These are phyloP conservation scores for Pecten maximus DNA, from an alignment of 2,888 invertebrate species.

Conservation along the genomic window DNA sequence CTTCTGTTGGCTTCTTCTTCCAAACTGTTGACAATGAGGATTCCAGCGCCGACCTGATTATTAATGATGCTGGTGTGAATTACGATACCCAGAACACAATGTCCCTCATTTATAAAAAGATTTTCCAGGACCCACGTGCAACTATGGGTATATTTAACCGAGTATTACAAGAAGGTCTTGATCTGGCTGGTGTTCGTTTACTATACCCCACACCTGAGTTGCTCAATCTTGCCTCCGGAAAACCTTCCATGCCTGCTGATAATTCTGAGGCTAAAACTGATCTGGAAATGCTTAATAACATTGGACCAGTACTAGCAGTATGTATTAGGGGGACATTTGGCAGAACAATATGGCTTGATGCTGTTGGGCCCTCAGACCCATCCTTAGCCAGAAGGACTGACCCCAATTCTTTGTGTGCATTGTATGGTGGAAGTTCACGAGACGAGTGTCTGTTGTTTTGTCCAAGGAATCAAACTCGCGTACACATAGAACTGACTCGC, in stretches of 20 bases:
- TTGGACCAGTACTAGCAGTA: constrained; percentile 78
- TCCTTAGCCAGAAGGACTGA: constrained; percentile 76
- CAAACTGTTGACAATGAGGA: constrained; percentile 79
- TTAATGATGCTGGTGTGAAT: constrained; percentile 64
- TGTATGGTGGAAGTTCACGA: constrained; percentile 76
- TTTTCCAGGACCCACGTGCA: constrained; percentile 73
- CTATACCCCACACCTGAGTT: constrained; percentile 74
- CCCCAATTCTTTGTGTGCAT: constrained; percentile 79
- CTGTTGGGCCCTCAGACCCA: constrained; percentile 79
- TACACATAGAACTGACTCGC: constrained; percentile 73
- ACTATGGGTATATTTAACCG: constrained; percentile 78
- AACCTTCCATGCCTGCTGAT: constrained; percentile 48
- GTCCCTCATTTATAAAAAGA: constrained; percentile 77
- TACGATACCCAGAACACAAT: constrained; percentile 77
- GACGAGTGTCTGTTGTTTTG: constrained; percentile 77
- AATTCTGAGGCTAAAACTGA: constrained; percentile 57
- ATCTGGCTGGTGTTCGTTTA: constrained; percentile 76
- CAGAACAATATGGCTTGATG: constrained; percentile 77
- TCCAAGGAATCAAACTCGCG: constrained; percentile 73
- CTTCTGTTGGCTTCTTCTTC: constrained; percentile 78
- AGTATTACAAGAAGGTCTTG: constrained; percentile 77
- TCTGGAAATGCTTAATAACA: constrained; percentile 67
- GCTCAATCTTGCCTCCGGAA: constrained; percentile 63
- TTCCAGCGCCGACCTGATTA: constrained; percentile 59
- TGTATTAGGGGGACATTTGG: constrained; percentile 77